A percentile compares a stretch with the other conserved stretches of the same genome.
Evolutionary conservation across 35 echinoderm and acorn worm species (phyloP).

Genomic region (Nesometra sesokonis): DNA sequence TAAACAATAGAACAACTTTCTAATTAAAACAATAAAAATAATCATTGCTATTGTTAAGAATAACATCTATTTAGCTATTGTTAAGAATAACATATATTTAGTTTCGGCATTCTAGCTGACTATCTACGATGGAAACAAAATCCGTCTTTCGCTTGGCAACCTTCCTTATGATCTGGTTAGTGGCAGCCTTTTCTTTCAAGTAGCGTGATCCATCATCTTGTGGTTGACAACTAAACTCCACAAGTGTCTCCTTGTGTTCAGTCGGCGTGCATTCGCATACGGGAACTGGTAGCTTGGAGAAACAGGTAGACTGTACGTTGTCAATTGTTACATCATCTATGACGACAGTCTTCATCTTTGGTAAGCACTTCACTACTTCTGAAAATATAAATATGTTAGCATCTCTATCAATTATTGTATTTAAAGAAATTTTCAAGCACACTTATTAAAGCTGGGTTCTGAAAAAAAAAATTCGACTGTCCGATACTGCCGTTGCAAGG

Average conservation of each 20-base stretch:
- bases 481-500: too few species aligned
- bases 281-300: not conserved
- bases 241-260: not conserved
- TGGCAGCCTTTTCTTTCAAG: not conserved
- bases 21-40: too few species aligned
- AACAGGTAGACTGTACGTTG: not conserved
- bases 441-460: too few species aligned
- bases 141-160: not conserved
- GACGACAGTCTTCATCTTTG: not conserved
- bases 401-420: too few species aligned
- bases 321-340: not conserved
- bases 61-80: too few species aligned
- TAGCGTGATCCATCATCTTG: not conserved
- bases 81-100: not conserved
- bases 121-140: not conserved
- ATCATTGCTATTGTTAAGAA: too few species aligned
- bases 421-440: too few species aligned
- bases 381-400: not conserved
- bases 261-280: not conserved
- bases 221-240: not conserved
- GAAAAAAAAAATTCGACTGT: too few species aligned
- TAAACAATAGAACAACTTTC: too few species aligned
- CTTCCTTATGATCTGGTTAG: not conserved
- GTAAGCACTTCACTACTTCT: not conserved
- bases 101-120: not conserved